Base-by-base conservation (phyloP, 2,797 vertebrate genomes). In the Oreonectes daqikongensis region DNA sequence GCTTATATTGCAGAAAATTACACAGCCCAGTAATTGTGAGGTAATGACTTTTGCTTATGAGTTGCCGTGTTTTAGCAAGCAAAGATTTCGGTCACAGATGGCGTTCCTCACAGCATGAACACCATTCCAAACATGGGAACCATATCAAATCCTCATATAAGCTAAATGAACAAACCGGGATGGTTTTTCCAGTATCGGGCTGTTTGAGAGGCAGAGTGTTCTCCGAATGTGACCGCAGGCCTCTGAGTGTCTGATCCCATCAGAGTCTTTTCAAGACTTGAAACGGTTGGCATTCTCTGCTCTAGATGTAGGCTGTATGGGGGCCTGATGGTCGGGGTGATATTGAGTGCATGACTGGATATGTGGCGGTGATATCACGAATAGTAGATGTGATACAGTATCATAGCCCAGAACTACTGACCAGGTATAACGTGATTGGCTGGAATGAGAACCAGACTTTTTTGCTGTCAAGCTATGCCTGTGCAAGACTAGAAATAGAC, bases 231-330 rank as follows among this genome's bases (percentile, higher is more conserved):
- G 50, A 22, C 61, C 35, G 32, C 14, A 32, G n/a, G 35, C 38
- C 26, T 57, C 50, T 12, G 64, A 38, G 28, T 75, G 73, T 59
- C 64, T 57, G 72, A 67, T 66, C 12, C 72, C 38, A 35, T 67
- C 52, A 59, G 50, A 12, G 26, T 35, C n/a, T 46, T 44, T 14
- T 12, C 0, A 3, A 42, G n/a, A 55, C 52, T 9, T 50, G 52
- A 40, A 59, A 35, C 14, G 30, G 26, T 67, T 67, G 26, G 26
- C 53, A 28, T 57, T 57, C 53, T 4, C 12, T 14, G 24, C 53
- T 28, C 12, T 14, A 24, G 48, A 10, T 40, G 35, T 24, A 17
- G 72, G 50, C 17, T 74, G 63, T 28, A 72, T 63, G 70, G 20
- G 15, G 28, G 30, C 22, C 46, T 64, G 15, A 30, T 64, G 71